Evolutionary conservation across 2,113 vertebrate genomes (phyloP), one percentile per base, ranked within the genome.

Genomic region (Piaya cayana): DNA sequence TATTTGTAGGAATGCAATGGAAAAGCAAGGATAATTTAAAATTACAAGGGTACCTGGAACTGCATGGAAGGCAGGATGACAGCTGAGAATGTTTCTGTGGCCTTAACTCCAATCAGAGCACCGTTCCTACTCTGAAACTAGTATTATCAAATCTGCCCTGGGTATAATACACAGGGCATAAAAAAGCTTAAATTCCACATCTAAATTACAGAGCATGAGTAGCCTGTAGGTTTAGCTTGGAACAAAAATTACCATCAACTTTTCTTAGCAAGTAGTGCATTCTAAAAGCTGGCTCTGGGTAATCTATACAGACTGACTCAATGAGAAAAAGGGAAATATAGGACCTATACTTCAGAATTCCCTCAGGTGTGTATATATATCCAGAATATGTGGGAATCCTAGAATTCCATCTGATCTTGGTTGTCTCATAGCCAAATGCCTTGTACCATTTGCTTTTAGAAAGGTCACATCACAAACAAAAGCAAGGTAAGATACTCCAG

Each of bases 31-130:
- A 19, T 22, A 34, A 4, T 47, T 80, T 56, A 34, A 67, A 71
- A 87, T 19, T 34, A 63, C 49, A 78, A 50, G 5, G 12, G 1
- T 42, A 21, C 22, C 55, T 78, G 25, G 29, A 71, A 12, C 20
- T 22, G 10, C 3, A 30, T 2, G 2, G 18, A 30, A 78, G 18
- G n/a, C 19, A 59, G 15, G 0, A 0, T 6, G 27, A 39, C 36
- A 86, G 26, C 53, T 62, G 20, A 71, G 43, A 87, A 63, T 43
- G 18, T 5, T 68, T 86, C 39, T 86, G 49, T 79, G 25, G 5
- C 5, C 6, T 52, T 49, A 36, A 2, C 3, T 37, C 21, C 56
- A 67, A 43, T 23, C 7, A 56, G 23, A 62, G 15, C 29, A 43
- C 8, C 55, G 13, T 52, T 67, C 4, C 37, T 49, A 17, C 15